Base-by-base conservation (phyloP, 1,140 invertebrate species). In the Ectropis grisescens region DNA sequence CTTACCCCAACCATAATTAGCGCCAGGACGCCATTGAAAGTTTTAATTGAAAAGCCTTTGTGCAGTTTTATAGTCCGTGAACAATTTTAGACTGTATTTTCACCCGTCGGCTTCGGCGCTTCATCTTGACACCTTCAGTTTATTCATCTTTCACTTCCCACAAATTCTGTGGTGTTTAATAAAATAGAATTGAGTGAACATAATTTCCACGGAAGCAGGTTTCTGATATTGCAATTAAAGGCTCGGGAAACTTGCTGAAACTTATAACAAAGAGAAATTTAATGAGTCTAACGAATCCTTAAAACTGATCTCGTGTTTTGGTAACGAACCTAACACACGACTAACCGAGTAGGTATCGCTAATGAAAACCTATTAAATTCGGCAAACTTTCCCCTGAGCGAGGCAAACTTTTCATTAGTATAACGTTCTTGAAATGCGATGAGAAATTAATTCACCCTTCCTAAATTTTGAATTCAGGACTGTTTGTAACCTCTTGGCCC, bases 21-120 rank as follows among this genome's bases (percentile, higher is more conserved):
- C 55, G 59, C 49, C 48, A 50, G 48, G 33, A 50, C 58, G 65
- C 70, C 57, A 75, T 75, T 59, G 65, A 72, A 80, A 80, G 54
- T 76, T 80, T 80, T 80, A 80, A 80, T 80, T 76, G 71, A 76
- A 80, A 80, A 80, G 59, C 49, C 67, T 74, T 68, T 71, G 60
- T 75, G 61, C 67, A 75, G 58, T 79, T 71, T 74, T 72, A 72
- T 72, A 72, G 60, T 53, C 57, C 38, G 60, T 53, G 58, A 69
- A 69, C 58, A 67, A 66, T 72, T 69, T 74, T 64, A 60, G 54
- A 64, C 37, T 53, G 51, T 60, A 54, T 59, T 41, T 59, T 41
- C 38, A 43, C 40, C 47, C 50, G 35, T 19, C 16, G 11, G 13
- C 16, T 6, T n/a, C 23, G 45, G 3, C 19, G 43, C 33, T 50